phyloP scores from a whole-genome alignment of 2,797 vertebrate species.

The Taenioides sp. region DNA sequence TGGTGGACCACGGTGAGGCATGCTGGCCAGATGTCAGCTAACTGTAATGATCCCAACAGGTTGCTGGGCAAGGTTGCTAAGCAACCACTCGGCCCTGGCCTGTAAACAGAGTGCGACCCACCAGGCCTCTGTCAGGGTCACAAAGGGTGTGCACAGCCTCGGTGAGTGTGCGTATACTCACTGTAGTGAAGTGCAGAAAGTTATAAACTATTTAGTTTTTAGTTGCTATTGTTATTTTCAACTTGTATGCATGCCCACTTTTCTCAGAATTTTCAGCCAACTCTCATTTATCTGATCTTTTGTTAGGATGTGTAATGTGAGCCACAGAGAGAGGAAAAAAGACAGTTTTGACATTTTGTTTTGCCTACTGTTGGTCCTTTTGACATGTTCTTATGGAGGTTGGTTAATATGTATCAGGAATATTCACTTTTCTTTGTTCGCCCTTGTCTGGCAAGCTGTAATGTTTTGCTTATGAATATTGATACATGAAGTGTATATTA shows the following conservation, averaged over 20 bases:
- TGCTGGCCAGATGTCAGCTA: slow-evolving; percentile 73
- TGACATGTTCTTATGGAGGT: slow-evolving; percentile 74
- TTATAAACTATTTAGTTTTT: slow-evolving; percentile 25
- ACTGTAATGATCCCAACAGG: slow-evolving; percentile 76
- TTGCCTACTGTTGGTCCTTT: slow-evolving; percentile 63
- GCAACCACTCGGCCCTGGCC: slow-evolving; percentile 74
- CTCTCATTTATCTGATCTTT: slow-evolving; percentile 42
- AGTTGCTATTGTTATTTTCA: slow-evolving; percentile 24
- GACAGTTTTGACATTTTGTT: slow-evolving; percentile 65
- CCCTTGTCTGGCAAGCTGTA: slow-evolving; percentile 87
- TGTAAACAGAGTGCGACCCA: slow-evolving; percentile 71
- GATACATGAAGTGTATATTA: slow-evolving; percentile 88
- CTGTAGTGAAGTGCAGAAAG: slow-evolving; percentile 40
- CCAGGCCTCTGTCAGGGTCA: slow-evolving; percentile 66
- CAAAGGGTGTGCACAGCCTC: slow-evolving; percentile 60
- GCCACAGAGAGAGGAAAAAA: slow-evolving; percentile 30
- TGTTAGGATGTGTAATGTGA: slow-evolving; percentile 45
- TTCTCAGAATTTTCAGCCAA: slow-evolving; percentile 29
- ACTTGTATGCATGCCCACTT: slow-evolving; percentile 15
- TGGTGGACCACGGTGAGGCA: slow-evolving; percentile 56
- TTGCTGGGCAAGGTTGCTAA: slow-evolving; percentile 71
- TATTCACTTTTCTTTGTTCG: slow-evolving; percentile 85
- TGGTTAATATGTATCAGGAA: slow-evolving; percentile 85
- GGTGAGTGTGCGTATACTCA: slow-evolving; percentile 28
- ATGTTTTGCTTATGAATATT: slow-evolving; percentile 90